A percentile compares a stretch with the other conserved stretches of the same genome.
Conservation (phyloP, 2,113 vertebrate species). For the Copsychus sechellarum region DNA sequence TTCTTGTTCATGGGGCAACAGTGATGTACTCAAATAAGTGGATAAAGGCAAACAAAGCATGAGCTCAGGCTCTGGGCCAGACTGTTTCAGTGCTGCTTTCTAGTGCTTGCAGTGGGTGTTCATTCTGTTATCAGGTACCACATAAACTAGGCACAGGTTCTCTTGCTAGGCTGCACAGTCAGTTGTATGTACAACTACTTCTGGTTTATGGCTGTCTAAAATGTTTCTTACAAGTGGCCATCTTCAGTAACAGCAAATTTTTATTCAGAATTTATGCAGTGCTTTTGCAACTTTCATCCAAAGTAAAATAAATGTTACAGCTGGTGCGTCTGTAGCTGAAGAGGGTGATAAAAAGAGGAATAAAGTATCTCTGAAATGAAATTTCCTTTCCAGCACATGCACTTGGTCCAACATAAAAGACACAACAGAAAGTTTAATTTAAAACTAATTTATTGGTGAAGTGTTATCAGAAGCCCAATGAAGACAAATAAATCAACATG, state of each 20-base stretch:
- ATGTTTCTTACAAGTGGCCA: neutral
- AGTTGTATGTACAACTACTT: neutral
- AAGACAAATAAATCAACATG: conserved; percentile 50
- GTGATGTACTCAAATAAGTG: neutral
- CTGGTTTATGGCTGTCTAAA: neutral
- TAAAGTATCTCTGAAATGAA: conserved; percentile 52
- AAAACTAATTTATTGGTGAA: conserved; percentile 56
- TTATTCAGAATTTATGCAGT: neutral
- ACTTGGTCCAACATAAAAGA: conserved; percentile 13
- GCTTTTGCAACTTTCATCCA: conserved; percentile 11
- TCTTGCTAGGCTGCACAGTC: neutral
- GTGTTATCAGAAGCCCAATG: conserved; percentile 1
- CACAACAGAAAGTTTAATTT: conserved; percentile 32
- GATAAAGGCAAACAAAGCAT: fast-evolving
- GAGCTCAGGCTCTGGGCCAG: neutral
- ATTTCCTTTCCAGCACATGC: conserved; percentile 32
- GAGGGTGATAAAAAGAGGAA: conserved; percentile 33
- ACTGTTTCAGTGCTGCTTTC: neutral
- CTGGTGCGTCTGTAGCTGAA: neutral
- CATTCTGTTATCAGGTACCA: neutral
- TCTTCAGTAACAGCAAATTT: neutral
- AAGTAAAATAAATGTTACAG: conserved; percentile 35
- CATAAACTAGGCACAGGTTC: neutral
- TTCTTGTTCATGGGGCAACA: fast-evolving
- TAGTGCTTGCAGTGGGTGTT: fast-evolving